Evolutionary conservation across 2,113 vertebrate genomes (phyloP).

Genomic region (Tetrax tetrax): DNA sequence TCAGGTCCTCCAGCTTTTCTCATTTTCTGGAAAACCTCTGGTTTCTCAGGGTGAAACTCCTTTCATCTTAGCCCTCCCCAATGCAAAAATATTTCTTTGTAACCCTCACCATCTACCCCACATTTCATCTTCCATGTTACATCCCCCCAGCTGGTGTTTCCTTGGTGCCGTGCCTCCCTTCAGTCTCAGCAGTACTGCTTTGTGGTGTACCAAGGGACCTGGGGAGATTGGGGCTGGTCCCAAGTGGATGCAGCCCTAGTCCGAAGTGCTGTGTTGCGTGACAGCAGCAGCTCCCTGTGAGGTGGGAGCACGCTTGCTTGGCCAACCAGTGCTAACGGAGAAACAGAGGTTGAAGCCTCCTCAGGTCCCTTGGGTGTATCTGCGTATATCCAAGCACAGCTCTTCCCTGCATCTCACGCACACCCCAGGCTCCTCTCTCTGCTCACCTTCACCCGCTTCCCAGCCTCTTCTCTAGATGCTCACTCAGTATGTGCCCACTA

Average conservation of each 20-base stretch:
- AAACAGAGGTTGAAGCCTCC: neutral
- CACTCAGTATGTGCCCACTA: accelerated
- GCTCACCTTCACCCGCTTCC: neutral
- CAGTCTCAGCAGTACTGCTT: neutral
- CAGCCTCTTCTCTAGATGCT: neutral
- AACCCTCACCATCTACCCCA: neutral
- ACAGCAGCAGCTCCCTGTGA: neutral
- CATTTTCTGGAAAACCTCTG: neutral
- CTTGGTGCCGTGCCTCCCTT: neutral
- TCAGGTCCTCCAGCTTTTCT: neutral
- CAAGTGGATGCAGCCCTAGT: neutral
- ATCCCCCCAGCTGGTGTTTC: neutral
- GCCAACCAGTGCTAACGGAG: accelerated
- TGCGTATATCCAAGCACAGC: accelerated
- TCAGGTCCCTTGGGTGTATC: neutral
- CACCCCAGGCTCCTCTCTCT: neutral
- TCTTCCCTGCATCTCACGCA: neutral
- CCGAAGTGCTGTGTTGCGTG: accelerated
- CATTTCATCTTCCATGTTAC: neutral
- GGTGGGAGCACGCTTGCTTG: neutral
- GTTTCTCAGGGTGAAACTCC: neutral
- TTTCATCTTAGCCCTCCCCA: neutral
- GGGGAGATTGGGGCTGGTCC: neutral
- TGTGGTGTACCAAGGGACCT: neutral
- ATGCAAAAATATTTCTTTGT: neutral